Conservation (phyloP, 2,113 vertebrate species). For the Asarcornis scutulata region DNA sequence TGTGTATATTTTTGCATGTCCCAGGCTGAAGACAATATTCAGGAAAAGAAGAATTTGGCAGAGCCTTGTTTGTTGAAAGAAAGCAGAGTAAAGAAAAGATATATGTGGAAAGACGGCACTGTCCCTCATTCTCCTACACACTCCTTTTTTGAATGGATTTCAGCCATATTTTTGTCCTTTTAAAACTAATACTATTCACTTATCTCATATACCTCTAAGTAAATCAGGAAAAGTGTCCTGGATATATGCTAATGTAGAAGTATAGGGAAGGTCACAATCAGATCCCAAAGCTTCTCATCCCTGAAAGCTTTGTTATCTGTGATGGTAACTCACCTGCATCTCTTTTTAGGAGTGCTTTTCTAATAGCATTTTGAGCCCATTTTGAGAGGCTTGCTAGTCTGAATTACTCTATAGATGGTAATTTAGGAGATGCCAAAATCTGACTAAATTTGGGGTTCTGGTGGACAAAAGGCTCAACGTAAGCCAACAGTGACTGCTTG, state of each 20-base stretch:
- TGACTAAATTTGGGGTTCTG: not conserved
- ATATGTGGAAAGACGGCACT: not conserved
- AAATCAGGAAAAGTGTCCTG: not conserved
- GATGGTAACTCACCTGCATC: not conserved
- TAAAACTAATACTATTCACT: not conserved
- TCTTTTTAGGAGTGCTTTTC: not conserved
- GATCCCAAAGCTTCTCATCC: not conserved
- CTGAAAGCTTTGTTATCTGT: not conserved
- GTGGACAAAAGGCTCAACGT: too few relatives aligned
- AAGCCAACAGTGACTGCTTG: too few relatives aligned
- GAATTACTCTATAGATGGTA: not conserved
- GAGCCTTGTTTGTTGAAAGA: not conserved
- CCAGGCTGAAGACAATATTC: not conserved
- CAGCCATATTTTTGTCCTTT: not conserved
- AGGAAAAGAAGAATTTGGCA: not conserved
- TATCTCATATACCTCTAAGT: not conserved
- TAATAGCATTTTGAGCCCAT: fast-evolving
- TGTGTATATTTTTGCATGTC: not conserved
- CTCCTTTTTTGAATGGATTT: not conserved
- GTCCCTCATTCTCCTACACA: not conserved
- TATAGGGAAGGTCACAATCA: not conserved
- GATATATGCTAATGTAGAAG: fast-evolving
- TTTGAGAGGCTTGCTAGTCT: not conserved
- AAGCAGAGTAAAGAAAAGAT: not conserved
- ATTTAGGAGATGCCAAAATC: not conserved